Conservation (phyloP, 1,140 invertebrate genomes). For the Drosophila asahinai region DNA sequence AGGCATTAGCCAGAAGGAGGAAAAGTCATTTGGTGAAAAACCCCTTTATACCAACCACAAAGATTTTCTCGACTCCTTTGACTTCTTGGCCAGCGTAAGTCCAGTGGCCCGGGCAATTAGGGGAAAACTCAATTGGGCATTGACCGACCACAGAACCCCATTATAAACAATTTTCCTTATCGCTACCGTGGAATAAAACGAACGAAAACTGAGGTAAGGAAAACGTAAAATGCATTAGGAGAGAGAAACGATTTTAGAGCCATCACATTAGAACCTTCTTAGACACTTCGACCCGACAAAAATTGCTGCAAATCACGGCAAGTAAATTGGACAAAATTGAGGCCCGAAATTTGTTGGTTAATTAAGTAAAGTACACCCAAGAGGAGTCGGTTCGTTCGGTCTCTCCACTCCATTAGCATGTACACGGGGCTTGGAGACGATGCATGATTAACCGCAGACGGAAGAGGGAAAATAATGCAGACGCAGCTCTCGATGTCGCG, state of each 20-base stretch:
- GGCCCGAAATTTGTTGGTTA: conserved; percentile 61
- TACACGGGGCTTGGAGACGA: conserved; percentile 16
- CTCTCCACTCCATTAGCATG: conserved; percentile 64
- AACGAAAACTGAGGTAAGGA: conserved; percentile 13
- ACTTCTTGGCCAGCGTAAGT: conserved; percentile 50
- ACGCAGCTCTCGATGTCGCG: conserved; percentile 60
- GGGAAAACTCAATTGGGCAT: conserved; percentile 66
- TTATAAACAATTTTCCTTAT: conserved; percentile 83
- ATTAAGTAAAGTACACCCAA: conserved; percentile 64
- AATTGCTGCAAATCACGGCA: conserved; percentile 82
- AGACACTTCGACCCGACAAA: conserved; percentile 73
- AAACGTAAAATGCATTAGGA: conserved; percentile 67
- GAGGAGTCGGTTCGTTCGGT: background rate
- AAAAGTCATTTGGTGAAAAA: conserved; percentile 58
- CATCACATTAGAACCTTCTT: conserved; percentile 82
- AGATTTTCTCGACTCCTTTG: conserved; percentile 18
- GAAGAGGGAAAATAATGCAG: conserved; percentile 17
- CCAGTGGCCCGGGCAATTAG: conserved; percentile 70
- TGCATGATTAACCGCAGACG: conserved; percentile 58
- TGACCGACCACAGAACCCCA: conserved; percentile 77
- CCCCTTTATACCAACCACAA: conserved; percentile 41
- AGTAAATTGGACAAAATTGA: conserved; percentile 74
- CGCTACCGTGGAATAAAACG: conserved; percentile 36
- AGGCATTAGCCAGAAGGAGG: conserved; percentile 63
- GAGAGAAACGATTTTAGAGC: conserved; percentile 51